Percentiles rank a stretch among this genome's conserved stretches.
phyloP scores from a whole-genome alignment of 2,113 vertebrate species.

The Lontra canadensis region DNA sequence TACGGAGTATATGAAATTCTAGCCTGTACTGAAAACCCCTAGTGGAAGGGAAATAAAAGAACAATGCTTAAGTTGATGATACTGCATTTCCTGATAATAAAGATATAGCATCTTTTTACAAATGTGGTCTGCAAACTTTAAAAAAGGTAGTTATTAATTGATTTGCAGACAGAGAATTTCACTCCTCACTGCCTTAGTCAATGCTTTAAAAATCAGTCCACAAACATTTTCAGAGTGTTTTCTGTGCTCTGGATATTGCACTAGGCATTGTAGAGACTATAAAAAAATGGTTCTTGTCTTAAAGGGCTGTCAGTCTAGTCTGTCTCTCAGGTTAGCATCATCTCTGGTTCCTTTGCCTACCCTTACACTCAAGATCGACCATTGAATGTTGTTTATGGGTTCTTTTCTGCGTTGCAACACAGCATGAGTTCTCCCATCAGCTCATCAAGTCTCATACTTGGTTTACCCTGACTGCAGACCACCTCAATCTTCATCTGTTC shows the following conservation, averaged over 20 bases:
- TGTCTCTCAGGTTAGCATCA: background rate
- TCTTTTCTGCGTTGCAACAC: background rate
- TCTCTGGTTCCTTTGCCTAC: background rate
- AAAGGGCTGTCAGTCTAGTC: background rate
- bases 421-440: background rate
- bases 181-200: background rate
- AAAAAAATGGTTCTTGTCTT: background rate
- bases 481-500: background rate
- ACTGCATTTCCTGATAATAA: constrained; percentile 14
- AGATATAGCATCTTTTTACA: constrained; percentile 44
- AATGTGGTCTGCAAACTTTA: background rate
- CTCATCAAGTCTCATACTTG: background rate
- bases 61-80: constrained; percentile 35
- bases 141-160: constrained; percentile 4
- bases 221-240: background rate
- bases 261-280: background rate
- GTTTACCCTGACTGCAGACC: background rate
- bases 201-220: background rate
- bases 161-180: background rate
- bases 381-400: background rate
- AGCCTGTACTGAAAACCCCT: background rate
- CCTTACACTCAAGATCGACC: background rate
- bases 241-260: background rate
- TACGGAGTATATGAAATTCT: constrained; percentile 48
- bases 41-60: constrained; percentile 42